Evolutionary conservation across 2,113 vertebrate genomes (phyloP), one percentile per base, ranked within the genome.

Genomic region (Oncorhynchus nerka): DNA sequence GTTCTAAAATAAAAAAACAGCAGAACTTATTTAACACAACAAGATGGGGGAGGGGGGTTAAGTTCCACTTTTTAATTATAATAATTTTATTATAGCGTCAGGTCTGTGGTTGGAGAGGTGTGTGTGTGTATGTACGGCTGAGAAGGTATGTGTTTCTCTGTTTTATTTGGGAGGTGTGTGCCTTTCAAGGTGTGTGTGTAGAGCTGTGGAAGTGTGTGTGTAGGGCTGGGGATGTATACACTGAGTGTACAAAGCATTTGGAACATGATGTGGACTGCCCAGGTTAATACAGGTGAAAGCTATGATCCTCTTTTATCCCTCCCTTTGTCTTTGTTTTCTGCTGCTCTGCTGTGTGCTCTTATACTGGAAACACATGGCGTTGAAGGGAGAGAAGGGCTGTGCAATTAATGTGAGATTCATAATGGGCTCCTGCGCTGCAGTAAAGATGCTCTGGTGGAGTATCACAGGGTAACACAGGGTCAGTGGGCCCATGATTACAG

Each of bases 401-500:
- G 77, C 80, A 79, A 83, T 88, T 84, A 67, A 82, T 89, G 78
- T 80, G 81, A 89, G 82, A 74, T 81, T 85, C 82, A 67, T 86
- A 86, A 90, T 81, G 73, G 75, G 57, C 78, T 68, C 68, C 75
- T 69, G 80, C n/a, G 45, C 79, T 75, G 80, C 61, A 65, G 71
- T 72, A 85, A 82, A 78, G 85, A 74, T 71, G 78, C 75, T 32
- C 51, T 67, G 81, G 82, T 85, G 64, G 85, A 85, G 89, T 81
- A 82, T 89, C 89, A 79, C 71, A 87, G 89, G 39, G 9, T 45
- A 45, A 45, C 39, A 45, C 39, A 12, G 39, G 93, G 93, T 94
- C 93, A 94, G 92, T 87, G 87, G 89, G 92, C 89, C 89, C 89
- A 93, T 94, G 92, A 94, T 94, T 91, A 92, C 85, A 80, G 89